These are phyloP conservation scores for Nipponia nippon DNA, from an alignment of 2,113 vertebrate species.

Conservation along the genomic window DNA sequence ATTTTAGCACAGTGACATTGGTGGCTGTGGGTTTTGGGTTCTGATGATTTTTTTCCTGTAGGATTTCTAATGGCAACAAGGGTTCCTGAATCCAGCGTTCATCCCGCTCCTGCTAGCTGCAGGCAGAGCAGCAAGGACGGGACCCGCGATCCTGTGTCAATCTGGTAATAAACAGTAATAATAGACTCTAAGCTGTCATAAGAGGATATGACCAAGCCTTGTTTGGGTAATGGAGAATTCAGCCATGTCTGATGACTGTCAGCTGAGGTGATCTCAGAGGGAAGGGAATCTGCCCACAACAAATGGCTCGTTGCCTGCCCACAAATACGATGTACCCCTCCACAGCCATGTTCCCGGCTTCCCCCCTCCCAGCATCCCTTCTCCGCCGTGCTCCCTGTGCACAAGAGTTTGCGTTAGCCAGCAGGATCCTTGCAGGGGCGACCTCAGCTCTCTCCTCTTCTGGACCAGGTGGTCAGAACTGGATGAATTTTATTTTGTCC, in stretches of 20 bases:
- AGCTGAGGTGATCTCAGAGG: background rate
- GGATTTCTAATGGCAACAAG: background rate
- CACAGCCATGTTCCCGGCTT: rapidly evolving
- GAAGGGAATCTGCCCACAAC: background rate
- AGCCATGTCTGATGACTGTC: background rate
- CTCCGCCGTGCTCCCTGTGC: rapidly evolving
- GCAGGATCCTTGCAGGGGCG: background rate
- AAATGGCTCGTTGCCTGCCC: background rate
- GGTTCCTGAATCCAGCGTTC: background rate
- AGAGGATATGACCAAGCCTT: constrained; percentile 11
- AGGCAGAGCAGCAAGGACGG: background rate
- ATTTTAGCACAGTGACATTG: background rate
- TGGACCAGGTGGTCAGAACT: background rate
- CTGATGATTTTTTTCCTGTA: background rate
- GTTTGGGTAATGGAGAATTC: background rate
- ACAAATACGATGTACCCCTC: background rate
- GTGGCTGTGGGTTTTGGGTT: background rate
- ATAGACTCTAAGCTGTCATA: background rate
- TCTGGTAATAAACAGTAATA: background rate
- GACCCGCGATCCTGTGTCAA: background rate
- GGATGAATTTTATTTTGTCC: background rate
- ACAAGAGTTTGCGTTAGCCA: rapidly evolving
- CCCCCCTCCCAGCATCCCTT: background rate
- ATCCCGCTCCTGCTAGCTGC: background rate
- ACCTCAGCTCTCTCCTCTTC: background rate